A percentile compares a stretch with the other conserved stretches of the same genome.
These are phyloP conservation scores for Micoletzkya japonica DNA, from an alignment of 2,888 invertebrate species.

Conservation along the genomic window DNA sequence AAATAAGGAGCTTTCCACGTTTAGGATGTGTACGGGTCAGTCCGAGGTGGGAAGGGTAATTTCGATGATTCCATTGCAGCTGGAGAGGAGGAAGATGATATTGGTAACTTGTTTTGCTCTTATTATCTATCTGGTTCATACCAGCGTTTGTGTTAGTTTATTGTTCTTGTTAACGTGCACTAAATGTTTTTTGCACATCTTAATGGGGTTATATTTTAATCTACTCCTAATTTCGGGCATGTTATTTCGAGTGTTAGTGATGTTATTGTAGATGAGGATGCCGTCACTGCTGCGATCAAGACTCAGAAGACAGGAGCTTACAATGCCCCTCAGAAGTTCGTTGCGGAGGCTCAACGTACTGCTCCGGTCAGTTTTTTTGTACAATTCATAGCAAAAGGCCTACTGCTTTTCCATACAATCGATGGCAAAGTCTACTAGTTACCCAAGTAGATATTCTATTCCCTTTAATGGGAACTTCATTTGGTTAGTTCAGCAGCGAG, in stretches of 20 bases:
- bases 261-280: conserved; percentile 45
- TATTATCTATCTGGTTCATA: too few species aligned
- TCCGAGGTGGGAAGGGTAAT: conserved; percentile 78
- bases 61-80: conserved; percentile 95
- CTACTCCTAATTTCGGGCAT: too few species aligned
- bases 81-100: conserved; percentile 84
- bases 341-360: conserved; percentile 52
- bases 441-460: too few species aligned
- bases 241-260: too few species aligned
- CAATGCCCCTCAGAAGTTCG: conserved; percentile 45
- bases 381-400: background rate
- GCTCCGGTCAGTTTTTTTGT: conserved; percentile 34
- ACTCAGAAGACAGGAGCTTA: conserved; percentile 32
- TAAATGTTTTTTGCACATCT: too few species aligned
- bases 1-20: background rate
- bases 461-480: too few species aligned
- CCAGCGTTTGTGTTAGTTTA: too few species aligned
- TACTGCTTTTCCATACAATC: too few species aligned
- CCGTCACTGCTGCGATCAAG: conserved; percentile 37
- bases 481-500: too few species aligned
- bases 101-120: conserved; percentile 2
- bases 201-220: too few species aligned
- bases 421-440: too few species aligned
- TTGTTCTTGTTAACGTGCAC: too few species aligned
- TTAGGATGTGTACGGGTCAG: conserved; percentile 81